Evolutionary conservation across 2,888 invertebrate genomes (phyloP).

Genomic region (Ophion obscuratus): DNA sequence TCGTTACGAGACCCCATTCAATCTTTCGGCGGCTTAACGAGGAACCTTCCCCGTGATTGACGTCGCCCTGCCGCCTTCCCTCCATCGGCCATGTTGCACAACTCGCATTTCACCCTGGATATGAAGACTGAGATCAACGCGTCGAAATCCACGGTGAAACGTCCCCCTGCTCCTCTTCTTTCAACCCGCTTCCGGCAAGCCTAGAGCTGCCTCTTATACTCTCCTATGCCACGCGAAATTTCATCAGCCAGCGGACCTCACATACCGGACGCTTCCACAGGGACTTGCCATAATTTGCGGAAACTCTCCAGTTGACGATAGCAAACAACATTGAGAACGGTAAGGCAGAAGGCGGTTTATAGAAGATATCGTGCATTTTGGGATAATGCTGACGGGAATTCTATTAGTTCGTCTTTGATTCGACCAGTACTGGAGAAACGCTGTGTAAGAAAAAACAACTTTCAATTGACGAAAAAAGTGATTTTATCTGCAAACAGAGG

Average conservation of each 20-base stretch:
- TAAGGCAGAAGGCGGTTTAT: neutral
- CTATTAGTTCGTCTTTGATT: neutral
- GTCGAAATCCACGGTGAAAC: slow-evolving; percentile 56
- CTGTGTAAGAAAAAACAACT: neutral
- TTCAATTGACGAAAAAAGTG: neutral
- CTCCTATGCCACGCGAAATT: slow-evolving; percentile 65
- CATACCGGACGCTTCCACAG: slow-evolving; percentile 6
- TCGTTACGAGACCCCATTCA: slow-evolving; percentile 74
- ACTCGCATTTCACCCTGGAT: slow-evolving; percentile 44
- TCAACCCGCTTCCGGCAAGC: slow-evolving; percentile 58
- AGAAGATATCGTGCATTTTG: neutral
- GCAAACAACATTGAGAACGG: slow-evolving; percentile 68
- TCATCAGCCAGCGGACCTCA: slow-evolving; percentile 53
- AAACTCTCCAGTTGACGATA: slow-evolving; percentile 78
- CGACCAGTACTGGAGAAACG: no score
- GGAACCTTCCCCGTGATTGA: slow-evolving; percentile 67
- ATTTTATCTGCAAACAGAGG: slow-evolving; percentile 33
- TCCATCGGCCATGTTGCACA: slow-evolving; percentile 42
- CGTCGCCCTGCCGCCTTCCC: slow-evolving; percentile 38
- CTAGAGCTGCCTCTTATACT: slow-evolving; percentile 29
- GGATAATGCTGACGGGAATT: neutral
- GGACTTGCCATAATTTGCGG: slow-evolving; percentile 77
- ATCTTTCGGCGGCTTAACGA: slow-evolving; percentile 73
- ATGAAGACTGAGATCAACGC: slow-evolving; percentile 59
- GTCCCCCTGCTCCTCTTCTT: slow-evolving; percentile 43